phyloP scores from a whole-genome alignment of 2,888 invertebrate genomes.

The Drosophila cyrtoloma region DNA sequence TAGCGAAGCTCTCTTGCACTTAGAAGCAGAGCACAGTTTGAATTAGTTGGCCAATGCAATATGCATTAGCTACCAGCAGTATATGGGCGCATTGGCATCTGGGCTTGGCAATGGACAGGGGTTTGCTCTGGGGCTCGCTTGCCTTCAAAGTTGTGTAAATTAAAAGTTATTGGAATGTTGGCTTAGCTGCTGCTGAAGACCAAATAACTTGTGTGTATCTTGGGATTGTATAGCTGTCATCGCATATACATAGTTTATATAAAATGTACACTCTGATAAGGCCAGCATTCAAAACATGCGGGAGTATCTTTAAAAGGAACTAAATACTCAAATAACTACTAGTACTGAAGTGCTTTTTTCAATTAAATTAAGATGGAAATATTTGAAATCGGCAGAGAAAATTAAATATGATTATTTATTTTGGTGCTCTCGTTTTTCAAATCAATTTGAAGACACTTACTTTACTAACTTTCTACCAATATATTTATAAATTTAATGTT shows the following conservation, averaged over 20 bases:
- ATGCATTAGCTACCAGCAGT: constrained; percentile 53
- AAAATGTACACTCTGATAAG: neutral
- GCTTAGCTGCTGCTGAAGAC: constrained; percentile 18
- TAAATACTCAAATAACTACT: neutral
- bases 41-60: constrained; percentile 64
- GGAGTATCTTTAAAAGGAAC: neutral
- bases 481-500: no score
- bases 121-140: constrained; percentile 13
- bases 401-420: neutral
- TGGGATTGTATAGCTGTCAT: neutral
- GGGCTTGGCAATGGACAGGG: constrained; percentile 12
- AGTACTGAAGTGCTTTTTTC: neutral
- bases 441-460: neutral
- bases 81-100: neutral
- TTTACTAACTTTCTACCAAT: neutral
- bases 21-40: constrained; percentile 22
- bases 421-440: neutral
- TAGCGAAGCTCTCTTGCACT: constrained; percentile 34
- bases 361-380: neutral
- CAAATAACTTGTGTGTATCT: constrained; percentile 26
- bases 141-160: constrained; percentile 48
- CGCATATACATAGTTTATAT: neutral
- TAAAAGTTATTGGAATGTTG: constrained; percentile 62
- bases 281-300: neutral
- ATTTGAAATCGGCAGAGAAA: neutral